Evolutionary conservation across 2,113 vertebrate species (phyloP).

Genomic region (Hypocryptadius cinnamomeus): DNA sequence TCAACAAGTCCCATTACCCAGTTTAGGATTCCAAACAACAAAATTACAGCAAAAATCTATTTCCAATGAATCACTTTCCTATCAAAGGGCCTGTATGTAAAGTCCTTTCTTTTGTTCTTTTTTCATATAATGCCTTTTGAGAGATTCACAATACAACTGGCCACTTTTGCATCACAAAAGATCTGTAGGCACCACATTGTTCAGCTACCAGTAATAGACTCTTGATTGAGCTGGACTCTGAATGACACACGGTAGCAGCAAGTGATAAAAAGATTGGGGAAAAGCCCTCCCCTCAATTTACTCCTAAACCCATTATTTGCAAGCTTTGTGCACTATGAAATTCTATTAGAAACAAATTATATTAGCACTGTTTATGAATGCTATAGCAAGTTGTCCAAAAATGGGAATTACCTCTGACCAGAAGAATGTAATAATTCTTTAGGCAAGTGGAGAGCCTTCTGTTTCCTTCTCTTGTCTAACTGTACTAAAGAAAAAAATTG

Average conservation of each 20-base stretch:
- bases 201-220: slow-evolving; percentile 37
- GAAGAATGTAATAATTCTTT: not conserved
- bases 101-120: not conserved
- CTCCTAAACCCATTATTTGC: slow-evolving; percentile 20
- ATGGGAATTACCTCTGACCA: not conserved
- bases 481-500: not conserved
- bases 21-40: not conserved
- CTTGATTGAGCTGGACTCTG: slow-evolving; percentile 29
- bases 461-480: not conserved
- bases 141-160: slow-evolving; percentile 19
- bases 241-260: slow-evolving; percentile 8
- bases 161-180: slow-evolving; percentile 47
- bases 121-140: slow-evolving; percentile 27
- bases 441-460: not conserved
- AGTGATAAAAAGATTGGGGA: slow-evolving; percentile 32
- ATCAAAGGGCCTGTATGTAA: not conserved
- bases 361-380: slow-evolving; percentile 2
- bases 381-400: not conserved
- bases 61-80: not conserved
- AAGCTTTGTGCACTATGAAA: slow-evolving; percentile 16
- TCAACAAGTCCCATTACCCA: not conserved
- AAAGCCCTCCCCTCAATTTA: slow-evolving; percentile 28
- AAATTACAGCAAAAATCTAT: not conserved
- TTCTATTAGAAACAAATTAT: slow-evolving; percentile 18
- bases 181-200: slow-evolving; percentile 47